Conservation (phyloP, 2,888 invertebrate species). For the Belgica antarctica region DNA sequence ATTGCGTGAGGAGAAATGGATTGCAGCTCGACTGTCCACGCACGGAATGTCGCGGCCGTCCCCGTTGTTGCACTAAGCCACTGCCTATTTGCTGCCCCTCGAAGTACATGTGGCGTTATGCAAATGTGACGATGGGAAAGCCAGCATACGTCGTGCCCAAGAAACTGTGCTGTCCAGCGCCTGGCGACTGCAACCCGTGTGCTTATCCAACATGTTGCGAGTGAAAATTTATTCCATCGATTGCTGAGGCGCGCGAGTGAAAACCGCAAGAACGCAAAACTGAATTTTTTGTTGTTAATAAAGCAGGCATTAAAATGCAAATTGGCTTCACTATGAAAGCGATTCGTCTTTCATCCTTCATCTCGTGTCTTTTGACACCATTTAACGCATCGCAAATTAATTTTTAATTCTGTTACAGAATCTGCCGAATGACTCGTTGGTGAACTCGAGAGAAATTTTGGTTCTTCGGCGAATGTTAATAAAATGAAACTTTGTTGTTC, state of each 20-base stretch:
- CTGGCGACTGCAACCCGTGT: constrained; percentile 29
- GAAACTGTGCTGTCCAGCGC: not conserved
- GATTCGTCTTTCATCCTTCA: not conserved
- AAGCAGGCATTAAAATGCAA: not conserved
- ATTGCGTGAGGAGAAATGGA: constrained; percentile 61
- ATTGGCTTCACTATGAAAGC: not conserved
- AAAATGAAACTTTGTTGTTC: too few species aligned
- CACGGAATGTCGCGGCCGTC: constrained; percentile 57
- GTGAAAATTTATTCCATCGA: too few species aligned
- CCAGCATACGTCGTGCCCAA: constrained; percentile 29
- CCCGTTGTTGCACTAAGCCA: constrained; percentile 56
- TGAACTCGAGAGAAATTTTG: too few species aligned
- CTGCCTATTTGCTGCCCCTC: constrained; percentile 57
- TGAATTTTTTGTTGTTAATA: too few species aligned
- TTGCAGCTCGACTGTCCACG: constrained; percentile 62
- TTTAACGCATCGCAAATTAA: not conserved
- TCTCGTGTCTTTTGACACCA: constrained; percentile 15
- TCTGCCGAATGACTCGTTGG: too few species aligned
- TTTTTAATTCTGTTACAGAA: too few species aligned
- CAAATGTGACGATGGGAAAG: constrained; percentile 44
- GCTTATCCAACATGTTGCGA: too few species aligned
- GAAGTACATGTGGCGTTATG: constrained; percentile 48
- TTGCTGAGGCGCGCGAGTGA: too few species aligned
- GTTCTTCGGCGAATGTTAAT: too few species aligned
- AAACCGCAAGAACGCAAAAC: not conserved